A percentile compares a stretch with the other conserved stretches of the same genome.
Conservation (phyloP, 2,888 invertebrate species). For the Synanthedon andrenaeformis region DNA sequence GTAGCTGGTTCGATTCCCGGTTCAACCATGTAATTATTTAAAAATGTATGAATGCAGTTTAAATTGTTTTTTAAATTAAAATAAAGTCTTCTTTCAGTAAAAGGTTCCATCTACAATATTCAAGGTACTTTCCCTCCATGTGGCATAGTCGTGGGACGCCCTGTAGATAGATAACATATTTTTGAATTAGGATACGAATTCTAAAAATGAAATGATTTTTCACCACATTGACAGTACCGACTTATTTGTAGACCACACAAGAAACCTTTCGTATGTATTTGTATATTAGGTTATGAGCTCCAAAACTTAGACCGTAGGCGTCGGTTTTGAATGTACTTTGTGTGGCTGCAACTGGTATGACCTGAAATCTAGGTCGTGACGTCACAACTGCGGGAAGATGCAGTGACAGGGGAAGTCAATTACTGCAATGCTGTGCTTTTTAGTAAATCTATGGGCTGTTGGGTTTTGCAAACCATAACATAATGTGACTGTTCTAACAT, state of each 20-base stretch:
- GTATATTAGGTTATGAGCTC: background rate
- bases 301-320: background rate
- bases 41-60: too few relatives aligned
- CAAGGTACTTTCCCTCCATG: too few relatives aligned
- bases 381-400: slow-evolving; percentile 20
- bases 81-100: too few relatives aligned
- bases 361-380: slow-evolving; percentile 20
- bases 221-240: background rate
- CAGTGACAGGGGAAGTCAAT: slow-evolving; percentile 12
- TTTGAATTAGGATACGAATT: slow-evolving; percentile 1
- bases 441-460: background rate
- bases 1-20: too few relatives aligned
- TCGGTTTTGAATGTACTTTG: background rate
- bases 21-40: too few relatives aligned
- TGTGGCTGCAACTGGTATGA: slow-evolving; percentile 4
- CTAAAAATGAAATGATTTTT: too few relatives aligned
- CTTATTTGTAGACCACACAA: background rate
- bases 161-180: background rate
- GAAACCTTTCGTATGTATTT: background rate
- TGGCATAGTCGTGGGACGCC: too few relatives aligned
- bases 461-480: too few relatives aligned
- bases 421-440: background rate
- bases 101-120: too few relatives aligned
- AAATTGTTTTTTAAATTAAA: too few relatives aligned
- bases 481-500: too few relatives aligned